Evolutionary conservation across 2,113 vertebrate genomes (phyloP).

Genomic region (Neogale vison): DNA sequence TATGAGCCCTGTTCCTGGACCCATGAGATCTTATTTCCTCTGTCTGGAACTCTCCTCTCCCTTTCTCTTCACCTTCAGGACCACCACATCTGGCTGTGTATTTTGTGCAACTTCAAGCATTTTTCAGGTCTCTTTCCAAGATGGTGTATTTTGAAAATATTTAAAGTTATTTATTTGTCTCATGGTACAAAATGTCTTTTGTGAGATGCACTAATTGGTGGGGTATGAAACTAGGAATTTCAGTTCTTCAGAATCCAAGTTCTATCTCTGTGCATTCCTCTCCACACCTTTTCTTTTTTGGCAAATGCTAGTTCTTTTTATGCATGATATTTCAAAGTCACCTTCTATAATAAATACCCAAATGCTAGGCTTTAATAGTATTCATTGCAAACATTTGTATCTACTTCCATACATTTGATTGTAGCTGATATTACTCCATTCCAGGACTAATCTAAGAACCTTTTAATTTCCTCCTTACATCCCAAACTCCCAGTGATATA

Average conservation of each 20-base stretch:
- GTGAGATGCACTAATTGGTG: background rate
- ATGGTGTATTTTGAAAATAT: background rate
- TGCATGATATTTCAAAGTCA: background rate
- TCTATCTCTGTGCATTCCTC: background rate
- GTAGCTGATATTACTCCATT: background rate
- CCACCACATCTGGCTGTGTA: background rate
- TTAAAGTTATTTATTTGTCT: background rate
- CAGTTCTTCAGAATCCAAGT: background rate
- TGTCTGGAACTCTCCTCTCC: background rate
- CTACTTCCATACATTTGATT: background rate
- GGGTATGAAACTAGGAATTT: background rate
- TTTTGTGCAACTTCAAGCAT: background rate
- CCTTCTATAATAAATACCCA: background rate
- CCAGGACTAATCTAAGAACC: background rate
- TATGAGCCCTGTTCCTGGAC: accelerated
- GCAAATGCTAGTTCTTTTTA: background rate
- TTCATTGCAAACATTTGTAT: background rate
- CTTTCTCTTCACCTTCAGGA: background rate
- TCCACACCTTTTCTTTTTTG: background rate
- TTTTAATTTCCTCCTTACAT: background rate
- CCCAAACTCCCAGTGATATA: background rate
- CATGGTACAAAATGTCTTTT: background rate
- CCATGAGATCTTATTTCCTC: background rate
- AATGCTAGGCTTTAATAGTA: background rate
- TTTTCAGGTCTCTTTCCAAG: background rate